Evolutionary conservation across 2,797 vertebrate genomes (phyloP), one percentile per base, ranked within the genome.

Genomic region (Cetoscarus ocellatus): DNA sequence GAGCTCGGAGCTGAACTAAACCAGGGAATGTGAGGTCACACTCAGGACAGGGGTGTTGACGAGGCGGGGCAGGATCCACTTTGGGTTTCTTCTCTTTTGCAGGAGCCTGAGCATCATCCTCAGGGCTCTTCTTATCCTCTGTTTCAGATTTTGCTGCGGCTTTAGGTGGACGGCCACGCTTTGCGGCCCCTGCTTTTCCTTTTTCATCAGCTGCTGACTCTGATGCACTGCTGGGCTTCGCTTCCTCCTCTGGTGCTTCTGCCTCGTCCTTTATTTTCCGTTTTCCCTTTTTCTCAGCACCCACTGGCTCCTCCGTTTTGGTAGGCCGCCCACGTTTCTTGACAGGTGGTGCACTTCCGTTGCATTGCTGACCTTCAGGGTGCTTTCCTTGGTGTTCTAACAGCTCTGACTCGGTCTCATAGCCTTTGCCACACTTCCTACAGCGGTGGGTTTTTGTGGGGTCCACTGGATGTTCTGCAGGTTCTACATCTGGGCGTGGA

Each of bases 341-440:
- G 36, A 86, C 8, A 0, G 91, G 18, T 0, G 86, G 17, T 15
- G 84, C 27, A 0, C 84, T 90, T 66, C 94, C 93, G 0, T 96
- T 95, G 83, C 95, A 96, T 14, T 94, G 90, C 76, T 94, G 91
- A 60, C 94, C 91, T 14, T 93, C 93, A 0, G 94, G 90, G 36
- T 93, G 93, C 76, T 94, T 94, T 80, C 95, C 93, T 80, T 94
- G 94, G 82, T 96, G 95, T 2, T 78, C 91, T 0, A 92, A 19
- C 56, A 96, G 89, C 84, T 96, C 94, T 0, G 92, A 47, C 67
- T 95, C 94, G 0, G 80, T 88, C 75, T 95, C 91, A 62, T 95
- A 96, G 17, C 91, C 92, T 47, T 88, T 88, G 58, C 92, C 88
- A 1, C 94, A 96, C 75, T 95, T 95, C 64, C 91, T 93, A 67